Base-by-base conservation (phyloP, 2,888 invertebrate species). In the Parascotia fuliginaria region DNA sequence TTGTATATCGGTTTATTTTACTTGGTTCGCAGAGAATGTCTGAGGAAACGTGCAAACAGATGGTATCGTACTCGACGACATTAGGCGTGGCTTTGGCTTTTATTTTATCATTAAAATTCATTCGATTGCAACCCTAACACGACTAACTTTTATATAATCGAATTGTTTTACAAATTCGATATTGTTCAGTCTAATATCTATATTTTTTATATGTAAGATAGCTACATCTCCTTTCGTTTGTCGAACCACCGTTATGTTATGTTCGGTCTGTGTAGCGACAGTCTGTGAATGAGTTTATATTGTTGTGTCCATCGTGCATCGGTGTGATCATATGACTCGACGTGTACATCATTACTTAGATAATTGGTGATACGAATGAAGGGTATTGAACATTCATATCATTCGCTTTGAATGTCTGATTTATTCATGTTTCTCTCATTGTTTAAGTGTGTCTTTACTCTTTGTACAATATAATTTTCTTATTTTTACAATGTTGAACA, bases 31-130 rank as follows among this genome's bases (percentile, higher is more conserved):
- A 95, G 95, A 95, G 94, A 95, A 95, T 95, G 95, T 95, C 95
- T 93, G 95, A 95, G 94, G 95, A 95, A 93, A 94, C 94, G 94
- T 95, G 95, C 95, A 95, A 95, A 95, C 95, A 95, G 92, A 95
- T 95, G 95, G 95, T 95, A 95, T 87, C 81, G 90, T 91, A 91
- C 85, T 77, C 77, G 84, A 81, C 77, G 80, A 74, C 74, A 80
- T 77, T 92, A 92, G 91, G 90, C 89, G 91, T 92, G 90, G 91
- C 91, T 92, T 92, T 90, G 79, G 90, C 89, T 90, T 91, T 83
- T 86, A 78, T 89, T 76, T 60, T 88, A 73, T 87, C 87, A 89
- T 89, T 74, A 81, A 79, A n/a, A 81, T 87, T 59, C 89, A 90
- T 88, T 79, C 81, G 81, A 85, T 85, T 90, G 85, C 84, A 83